A percentile compares a stretch with the other conserved stretches of the same genome.
phyloP scores from a whole-genome alignment of 2,888 invertebrate genomes.

The Amiota communis region DNA sequence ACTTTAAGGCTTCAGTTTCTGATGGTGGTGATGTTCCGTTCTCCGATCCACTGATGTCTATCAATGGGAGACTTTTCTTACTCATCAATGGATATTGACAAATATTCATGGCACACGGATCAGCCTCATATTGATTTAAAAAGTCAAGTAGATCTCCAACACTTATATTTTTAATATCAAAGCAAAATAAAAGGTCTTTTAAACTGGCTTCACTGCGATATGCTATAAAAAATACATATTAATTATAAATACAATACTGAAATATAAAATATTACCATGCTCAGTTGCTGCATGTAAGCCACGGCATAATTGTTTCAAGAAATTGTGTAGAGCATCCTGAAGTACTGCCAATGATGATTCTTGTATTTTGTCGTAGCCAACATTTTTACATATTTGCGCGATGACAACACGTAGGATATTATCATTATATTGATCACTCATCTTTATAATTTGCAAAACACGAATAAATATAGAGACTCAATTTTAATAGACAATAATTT shows the following conservation, averaged over 20 bases:
- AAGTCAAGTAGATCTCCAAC: slow-evolving; percentile 89
- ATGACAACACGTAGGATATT: slow-evolving; percentile 87
- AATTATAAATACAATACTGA: background rate
- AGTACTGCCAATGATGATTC: slow-evolving; percentile 90
- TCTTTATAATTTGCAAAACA: slow-evolving; percentile 23
- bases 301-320: slow-evolving; percentile 84
- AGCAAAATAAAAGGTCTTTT: slow-evolving; percentile 89
- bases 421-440: slow-evolving; percentile 77
- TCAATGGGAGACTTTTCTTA: slow-evolving; percentile 89
- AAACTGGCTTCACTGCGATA: slow-evolving; percentile 89
- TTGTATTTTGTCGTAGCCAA: slow-evolving; percentile 94
- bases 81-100: slow-evolving; percentile 86
- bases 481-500: too few relatives aligned
- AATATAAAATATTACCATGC: slow-evolving; percentile 80
- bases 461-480: too few relatives aligned
- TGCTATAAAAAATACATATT: slow-evolving; percentile 74
- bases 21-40: slow-evolving; percentile 74
- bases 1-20: background rate
- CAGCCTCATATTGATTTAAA: slow-evolving; percentile 86
- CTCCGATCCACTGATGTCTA: slow-evolving; percentile 86
- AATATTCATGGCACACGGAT: slow-evolving; percentile 79
- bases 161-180: slow-evolving; percentile 87
- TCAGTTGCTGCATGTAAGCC: slow-evolving; percentile 87
- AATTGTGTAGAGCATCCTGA: slow-evolving; percentile 89
- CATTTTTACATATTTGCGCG: slow-evolving; percentile 93